Evolutionary conservation across 2,888 invertebrate genomes (phyloP), one percentile per base, ranked within the genome.

Genomic region (Hipparchia sbordonii): DNA sequence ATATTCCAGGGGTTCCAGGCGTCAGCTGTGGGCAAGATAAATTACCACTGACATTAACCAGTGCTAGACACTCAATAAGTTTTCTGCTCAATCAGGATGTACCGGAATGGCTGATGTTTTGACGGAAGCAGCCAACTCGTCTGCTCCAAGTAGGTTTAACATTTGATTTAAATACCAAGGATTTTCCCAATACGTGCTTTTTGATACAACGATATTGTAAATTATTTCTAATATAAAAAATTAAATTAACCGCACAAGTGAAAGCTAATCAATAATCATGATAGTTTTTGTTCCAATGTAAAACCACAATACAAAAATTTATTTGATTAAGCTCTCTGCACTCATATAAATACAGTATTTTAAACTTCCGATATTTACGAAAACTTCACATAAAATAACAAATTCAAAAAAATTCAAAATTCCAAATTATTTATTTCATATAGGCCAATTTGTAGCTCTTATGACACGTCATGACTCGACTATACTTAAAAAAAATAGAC

Each of bases 101-200:
- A 72, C 68, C 73, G 73, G 75, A 69, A 76, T 62, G 67, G 69
- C 72, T 77, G 76, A 76, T 76, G 71, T 76, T 74, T 76, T 71
- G 66, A 70, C 70, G 77, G 76, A 76, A 77, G 77, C 66, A 76
- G 77, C 77, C 77, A 70, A 69, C 48, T 71, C 69, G 77, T 77
- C 76, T 74, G 72, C 72, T 72, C 59, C 60, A 46, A 48, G 60
- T 74, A 72, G 75, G 70, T 67, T 70, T 46, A 54, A 63, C 71
- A 72, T 59, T 12, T 39, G 39, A 39, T 54, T 4, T 5, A 12
- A n/a, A 23, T 60, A 10, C n/a, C 2, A 7, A 39, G 61, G 69
- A 69, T 45, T n/a, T 67, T 67, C 46, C 48, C 13, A 48, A 48
- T 8, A 48, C 4, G 48, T 48, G 48, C 48, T 48, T 48, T 48